Evolutionary conservation across 1,140 invertebrate species (phyloP).

Genomic region (Monomorium pharaonis): DNA sequence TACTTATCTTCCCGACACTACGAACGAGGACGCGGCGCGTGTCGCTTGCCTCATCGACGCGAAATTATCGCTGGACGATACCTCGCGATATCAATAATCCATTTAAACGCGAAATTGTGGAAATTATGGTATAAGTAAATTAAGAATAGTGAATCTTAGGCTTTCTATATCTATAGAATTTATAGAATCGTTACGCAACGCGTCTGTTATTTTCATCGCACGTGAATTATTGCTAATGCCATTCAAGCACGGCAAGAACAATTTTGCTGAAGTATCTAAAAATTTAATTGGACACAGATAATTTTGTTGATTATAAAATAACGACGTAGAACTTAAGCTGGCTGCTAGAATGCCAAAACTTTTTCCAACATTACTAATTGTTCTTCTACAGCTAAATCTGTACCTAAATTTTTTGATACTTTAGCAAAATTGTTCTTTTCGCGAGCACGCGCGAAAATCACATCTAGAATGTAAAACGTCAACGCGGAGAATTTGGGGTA

Average conservation of each 20-base stretch:
- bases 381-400: too few relatives aligned
- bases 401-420: too few relatives aligned
- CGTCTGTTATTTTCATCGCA: neutral
- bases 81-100: constrained; percentile 9
- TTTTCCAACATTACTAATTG: too few relatives aligned
- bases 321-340: too few relatives aligned
- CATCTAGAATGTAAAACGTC: too few relatives aligned
- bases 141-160: neutral
- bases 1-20: constrained; percentile 70
- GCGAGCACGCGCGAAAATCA: neutral
- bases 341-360: too few relatives aligned
- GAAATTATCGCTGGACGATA: constrained; percentile 58
- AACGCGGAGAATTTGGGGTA: neutral
- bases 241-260: neutral
- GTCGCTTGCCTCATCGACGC: neutral
- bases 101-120: neutral
- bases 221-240: neutral
- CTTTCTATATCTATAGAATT: neutral
- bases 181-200: neutral
- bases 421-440: too few relatives aligned
- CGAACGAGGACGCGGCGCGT: constrained; percentile 54
- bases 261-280: too few relatives aligned
- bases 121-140: neutral
- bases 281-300: too few relatives aligned
- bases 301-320: too few relatives aligned